Base-by-base conservation (phyloP, 2,113 vertebrate species). In the Leptobrachium leishanense region DNA sequence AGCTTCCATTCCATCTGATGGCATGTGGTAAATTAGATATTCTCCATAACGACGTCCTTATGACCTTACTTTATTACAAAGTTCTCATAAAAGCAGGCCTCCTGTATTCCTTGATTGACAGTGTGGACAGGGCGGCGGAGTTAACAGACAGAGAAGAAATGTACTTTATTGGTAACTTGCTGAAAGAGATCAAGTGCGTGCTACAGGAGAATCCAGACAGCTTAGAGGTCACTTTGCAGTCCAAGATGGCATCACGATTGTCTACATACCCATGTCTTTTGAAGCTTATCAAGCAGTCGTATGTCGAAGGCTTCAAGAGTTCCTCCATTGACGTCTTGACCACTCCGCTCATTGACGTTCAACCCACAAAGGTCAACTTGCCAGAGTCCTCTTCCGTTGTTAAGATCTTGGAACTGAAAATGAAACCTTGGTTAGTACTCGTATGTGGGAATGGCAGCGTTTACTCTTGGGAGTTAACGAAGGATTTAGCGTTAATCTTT, bases 1-100 rank as follows among this genome's bases (percentile, higher is more conserved):
- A 93, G 62, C 67, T 95, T 44, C 88, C 88, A 0, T 87, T 88
- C 87, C 93, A 94, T 76, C 82, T 95, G 43, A 86, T 81, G 77
- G 74, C 85, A 76, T 88, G 90, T 67, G 77, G 81, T 15, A 87
- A 82, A 67, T 81, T 85, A 72, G 83, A 88, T 40, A 90, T 92
- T 79, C 63, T 94, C 66, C 65, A 76, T 75, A 13, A 2, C 2
- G 31, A 71, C 12, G 46, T 91, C 31, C 70, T 94, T 54, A 84
- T 90, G 84, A 90, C 86, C 63, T 75, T 86, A 1, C 78, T 55
- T 40, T 92, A 92, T 75, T 90, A 91, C 12, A 85, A 88, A 83
- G 91, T 86, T 10, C 90, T 93, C 89, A 57, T 92, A 68, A 83
- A 39, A 75, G 86, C 86, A 65, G 86, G 83, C 39, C 85, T 87